Evolutionary conservation across 2,113 vertebrate species (phyloP), one percentile per base, ranked within the genome.

Genomic region (Stigmatopora nigra): DNA sequence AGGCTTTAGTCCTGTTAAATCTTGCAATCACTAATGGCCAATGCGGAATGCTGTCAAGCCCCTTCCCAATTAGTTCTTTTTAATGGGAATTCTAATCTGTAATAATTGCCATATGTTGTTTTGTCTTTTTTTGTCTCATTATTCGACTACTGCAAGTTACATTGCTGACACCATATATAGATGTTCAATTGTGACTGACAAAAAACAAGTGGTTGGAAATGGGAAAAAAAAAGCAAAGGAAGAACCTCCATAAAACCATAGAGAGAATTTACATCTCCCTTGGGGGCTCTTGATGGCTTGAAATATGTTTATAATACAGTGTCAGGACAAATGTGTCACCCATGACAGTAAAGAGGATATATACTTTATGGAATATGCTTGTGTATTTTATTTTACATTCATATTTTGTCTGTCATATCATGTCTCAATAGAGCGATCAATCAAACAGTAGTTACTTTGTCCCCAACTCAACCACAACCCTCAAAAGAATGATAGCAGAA

Each of bases 41-140:
- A 13, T 9, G 5, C 20, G 53, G 61, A 68, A 71, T 64, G 45
- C 47, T 17, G 64, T 70, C 69, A 67, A 68, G 68, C 65, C 48
- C 65, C 48, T 65, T 53, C 14, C 58, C 16, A 78, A 61, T 81
- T 82, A 78, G 64, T 48, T 20, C 1, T 9, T 22, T 51, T 46
- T 46, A 19, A 67, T 19, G 56, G 22, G 44, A 68, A 25, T 75
- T 52, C 63, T 75, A 70, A 82, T 75, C 52, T 51, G 63, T 73
- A 61, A 70, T 77, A 72, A 78, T 48, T 66, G 55, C 65, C 71
- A 76, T 76, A 70, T 80, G 79, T 67, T 74, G 36, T 31, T 9
- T 75, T 76, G 66, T 64, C 57, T 60, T 62, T 44, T 31, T 41
- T 41, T 41, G 38, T 41, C 38, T 41, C 6, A 41, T 41, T 41